Evolutionary conservation across 2,888 invertebrate genomes (phyloP).

Genomic region (Tetanocera ferruginea): DNA sequence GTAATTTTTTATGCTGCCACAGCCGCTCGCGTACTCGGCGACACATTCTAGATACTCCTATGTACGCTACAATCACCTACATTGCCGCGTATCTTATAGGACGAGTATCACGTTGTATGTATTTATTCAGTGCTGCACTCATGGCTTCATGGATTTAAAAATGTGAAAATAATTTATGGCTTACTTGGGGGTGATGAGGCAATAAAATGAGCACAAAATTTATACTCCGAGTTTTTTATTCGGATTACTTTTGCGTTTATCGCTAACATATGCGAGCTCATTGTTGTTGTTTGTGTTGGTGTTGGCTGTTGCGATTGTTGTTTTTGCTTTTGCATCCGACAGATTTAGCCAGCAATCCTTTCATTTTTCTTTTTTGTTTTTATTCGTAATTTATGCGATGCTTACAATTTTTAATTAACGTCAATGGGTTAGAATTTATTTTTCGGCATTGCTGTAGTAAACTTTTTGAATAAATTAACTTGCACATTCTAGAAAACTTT

Average conservation of each 20-base stretch:
- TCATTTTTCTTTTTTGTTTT: no score
- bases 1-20: not conserved
- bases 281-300: not conserved
- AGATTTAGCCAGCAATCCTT: not conserved
- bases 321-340: not conserved
- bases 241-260: slow-evolving; percentile 7
- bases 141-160: not conserved
- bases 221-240: slow-evolving; percentile 7
- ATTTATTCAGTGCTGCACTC: slow-evolving; percentile 6
- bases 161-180: slow-evolving; percentile 34
- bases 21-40: not conserved
- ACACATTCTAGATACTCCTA: not conserved
- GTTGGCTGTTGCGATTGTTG: not conserved
- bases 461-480: slow-evolving; percentile 2
- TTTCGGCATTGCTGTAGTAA: not conserved
- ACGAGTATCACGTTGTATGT: not conserved
- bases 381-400: slow-evolving; percentile 10
- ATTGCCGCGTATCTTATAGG: slow-evolving; percentile 2
- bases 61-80: not conserved
- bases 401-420: slow-evolving; percentile 19
- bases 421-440: slow-evolving; percentile 20
- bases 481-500: no score
- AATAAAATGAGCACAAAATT: slow-evolving; percentile 30
- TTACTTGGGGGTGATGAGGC: slow-evolving; percentile 26
- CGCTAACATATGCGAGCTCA: not conserved